Percentiles rank a stretch among this genome's conserved stretches.
phyloP scores from a whole-genome alignment of 2,113 vertebrate species.

The Pogona vitticeps region DNA sequence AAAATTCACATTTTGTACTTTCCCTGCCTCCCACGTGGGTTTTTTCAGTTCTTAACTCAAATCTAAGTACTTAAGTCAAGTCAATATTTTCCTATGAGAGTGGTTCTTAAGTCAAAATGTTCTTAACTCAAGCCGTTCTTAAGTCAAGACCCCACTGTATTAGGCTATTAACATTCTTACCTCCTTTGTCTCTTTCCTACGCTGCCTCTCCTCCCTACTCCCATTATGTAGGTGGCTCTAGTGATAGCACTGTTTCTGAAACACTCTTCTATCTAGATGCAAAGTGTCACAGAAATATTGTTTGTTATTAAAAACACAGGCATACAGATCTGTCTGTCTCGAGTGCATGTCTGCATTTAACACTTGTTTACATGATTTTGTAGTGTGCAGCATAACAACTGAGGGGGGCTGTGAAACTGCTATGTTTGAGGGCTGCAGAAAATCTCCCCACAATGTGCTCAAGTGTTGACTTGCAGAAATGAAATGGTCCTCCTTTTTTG shows the following conservation, averaged over 20 bases:
- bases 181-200: neutral
- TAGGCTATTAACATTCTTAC: neutral
- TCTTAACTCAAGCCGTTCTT: too few relatives aligned
- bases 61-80: too few relatives aligned
- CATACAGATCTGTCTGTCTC: neutral
- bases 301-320: neutral
- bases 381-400: neutral
- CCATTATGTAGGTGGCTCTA: neutral
- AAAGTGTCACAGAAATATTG: neutral
- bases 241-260: neutral
- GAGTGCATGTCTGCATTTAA: neutral
- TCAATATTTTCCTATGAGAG: too few relatives aligned
- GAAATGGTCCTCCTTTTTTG: neutral
- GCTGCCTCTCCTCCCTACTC: neutral
- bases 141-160: too few relatives aligned
- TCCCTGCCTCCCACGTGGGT: too few relatives aligned
- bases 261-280: neutral
- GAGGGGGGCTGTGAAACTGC: constrained; percentile 1
- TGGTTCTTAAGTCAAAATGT: too few relatives aligned
- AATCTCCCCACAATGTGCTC: neutral
- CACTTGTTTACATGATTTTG: neutral
- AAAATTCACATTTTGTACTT: too few relatives aligned
- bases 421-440: neutral
- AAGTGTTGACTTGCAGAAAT: neutral
- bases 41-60: too few relatives aligned